Conservation (phyloP, 2,888 invertebrate genomes). For the Xiphydria camelus region DNA sequence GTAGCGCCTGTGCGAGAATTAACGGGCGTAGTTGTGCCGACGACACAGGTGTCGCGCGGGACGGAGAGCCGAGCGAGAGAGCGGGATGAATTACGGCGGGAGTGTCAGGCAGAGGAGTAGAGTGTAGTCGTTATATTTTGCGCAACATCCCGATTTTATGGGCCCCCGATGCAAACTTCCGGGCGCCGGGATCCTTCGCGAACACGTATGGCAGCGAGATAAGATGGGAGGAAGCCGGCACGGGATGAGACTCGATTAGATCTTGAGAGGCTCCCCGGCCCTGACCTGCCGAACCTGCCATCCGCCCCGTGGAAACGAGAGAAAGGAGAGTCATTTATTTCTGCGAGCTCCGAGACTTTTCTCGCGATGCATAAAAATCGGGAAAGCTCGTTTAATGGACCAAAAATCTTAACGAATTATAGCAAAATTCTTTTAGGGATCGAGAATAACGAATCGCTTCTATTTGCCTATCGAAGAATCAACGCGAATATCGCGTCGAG, state of each 20-base stretch:
- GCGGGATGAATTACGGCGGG: slow-evolving; percentile 51
- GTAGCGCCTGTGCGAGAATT: slow-evolving; percentile 45
- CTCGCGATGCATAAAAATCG: too few relatives aligned
- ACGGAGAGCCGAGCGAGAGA: slow-evolving; percentile 25
- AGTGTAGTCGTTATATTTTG: slow-evolving; percentile 54
- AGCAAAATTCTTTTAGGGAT: too few relatives aligned
- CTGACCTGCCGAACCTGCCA: not conserved
- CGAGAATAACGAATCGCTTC: too few relatives aligned
- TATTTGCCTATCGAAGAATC: not conserved
- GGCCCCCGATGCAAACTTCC: slow-evolving; percentile 35
- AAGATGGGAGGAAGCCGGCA: not conserved
- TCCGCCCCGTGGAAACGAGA: not conserved
- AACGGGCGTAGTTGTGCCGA: slow-evolving; percentile 58
- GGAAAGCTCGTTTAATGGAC: too few relatives aligned
- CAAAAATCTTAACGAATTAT: too few relatives aligned
- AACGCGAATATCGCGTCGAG: not conserved
- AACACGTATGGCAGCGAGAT: too few relatives aligned
- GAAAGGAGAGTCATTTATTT: too few relatives aligned
- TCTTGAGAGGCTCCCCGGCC: not conserved
- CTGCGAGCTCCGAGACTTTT: too few relatives aligned
- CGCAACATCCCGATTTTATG: slow-evolving; percentile 59
- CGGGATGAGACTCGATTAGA: not conserved
- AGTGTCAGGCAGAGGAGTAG: slow-evolving; percentile 50
- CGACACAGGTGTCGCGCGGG: slow-evolving; percentile 54
- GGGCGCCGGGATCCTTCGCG: too few relatives aligned